These are phyloP conservation scores for Loris lydekkerianus DNA, from an alignment of 2,797 vertebrate species.

Conservation along the genomic window DNA sequence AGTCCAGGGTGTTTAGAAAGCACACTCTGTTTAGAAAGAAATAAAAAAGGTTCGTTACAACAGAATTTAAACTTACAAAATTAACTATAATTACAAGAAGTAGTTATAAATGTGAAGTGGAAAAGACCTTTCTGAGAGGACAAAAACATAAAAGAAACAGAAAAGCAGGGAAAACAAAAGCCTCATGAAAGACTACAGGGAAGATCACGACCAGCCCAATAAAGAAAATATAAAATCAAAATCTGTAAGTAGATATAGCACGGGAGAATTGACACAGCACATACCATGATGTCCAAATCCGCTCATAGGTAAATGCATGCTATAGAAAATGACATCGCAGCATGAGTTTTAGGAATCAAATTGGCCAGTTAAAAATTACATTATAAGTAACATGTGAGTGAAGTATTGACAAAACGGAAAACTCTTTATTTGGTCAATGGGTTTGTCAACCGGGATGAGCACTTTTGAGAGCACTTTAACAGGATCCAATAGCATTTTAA, in stretches of 20 bases:
- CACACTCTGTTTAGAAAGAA: not conserved
- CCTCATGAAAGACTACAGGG: not conserved
- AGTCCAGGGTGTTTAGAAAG: not conserved
- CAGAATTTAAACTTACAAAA: constrained; percentile 6
- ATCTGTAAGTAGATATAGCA: not conserved
- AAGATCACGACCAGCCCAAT: not conserved
- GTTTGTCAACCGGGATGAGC: not conserved
- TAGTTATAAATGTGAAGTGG: not conserved
- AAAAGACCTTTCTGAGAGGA: not conserved
- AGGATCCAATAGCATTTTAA: not conserved
- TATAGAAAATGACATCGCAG: not conserved
- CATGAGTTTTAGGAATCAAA: not conserved
- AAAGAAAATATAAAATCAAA: not conserved
- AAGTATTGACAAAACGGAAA: not conserved
- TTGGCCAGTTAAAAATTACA: not conserved
- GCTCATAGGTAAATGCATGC: not conserved
- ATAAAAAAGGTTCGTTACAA: not conserved
- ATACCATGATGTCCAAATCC: not conserved
- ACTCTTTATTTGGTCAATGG: not conserved
- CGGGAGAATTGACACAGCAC: not conserved
- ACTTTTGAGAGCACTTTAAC: not conserved
- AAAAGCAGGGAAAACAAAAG: not conserved
- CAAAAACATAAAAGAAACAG: not conserved
- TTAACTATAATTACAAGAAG: not conserved
- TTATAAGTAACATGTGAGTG: not conserved